phyloP scores from a whole-genome alignment of 2,797 vertebrate species.

The Nannoperca australis region DNA sequence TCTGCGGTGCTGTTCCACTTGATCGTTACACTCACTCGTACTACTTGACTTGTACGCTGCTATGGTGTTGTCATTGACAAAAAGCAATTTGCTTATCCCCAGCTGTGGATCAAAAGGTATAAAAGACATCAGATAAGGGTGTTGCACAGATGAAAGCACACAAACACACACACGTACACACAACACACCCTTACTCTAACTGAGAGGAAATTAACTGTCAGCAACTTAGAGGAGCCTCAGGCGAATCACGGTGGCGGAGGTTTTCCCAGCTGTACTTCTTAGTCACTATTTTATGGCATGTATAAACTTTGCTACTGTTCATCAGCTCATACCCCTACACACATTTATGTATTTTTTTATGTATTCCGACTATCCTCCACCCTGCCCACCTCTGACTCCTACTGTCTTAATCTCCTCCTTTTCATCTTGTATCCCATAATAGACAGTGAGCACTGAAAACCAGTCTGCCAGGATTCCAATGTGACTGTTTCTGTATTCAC shows the following conservation, averaged over 20 bases:
- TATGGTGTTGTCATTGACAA: constrained; percentile 77
- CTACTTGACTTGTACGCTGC: constrained; percentile 44
- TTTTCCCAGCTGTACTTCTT: constrained; percentile 14
- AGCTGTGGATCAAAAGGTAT: constrained; percentile 65
- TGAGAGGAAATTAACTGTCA: constrained; percentile 17
- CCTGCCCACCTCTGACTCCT: neutral
- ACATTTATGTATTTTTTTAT: neutral
- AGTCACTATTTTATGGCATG: neutral
- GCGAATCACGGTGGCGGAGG: neutral
- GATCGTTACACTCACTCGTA: constrained; percentile 45
- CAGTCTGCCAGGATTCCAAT: constrained; percentile 76
- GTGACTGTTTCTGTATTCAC: constrained; percentile 52
- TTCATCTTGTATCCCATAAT: neutral
- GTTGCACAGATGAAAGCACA: neutral
- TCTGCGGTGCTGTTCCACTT: neutral
- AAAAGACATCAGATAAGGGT: constrained; percentile 24
- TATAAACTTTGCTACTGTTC: neutral
- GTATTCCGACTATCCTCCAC: neutral
- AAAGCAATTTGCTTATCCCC: constrained; percentile 68
- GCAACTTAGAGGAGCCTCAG: constrained; percentile 5
- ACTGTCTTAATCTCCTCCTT: neutral
- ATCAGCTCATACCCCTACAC: neutral
- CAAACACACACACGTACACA: neutral
- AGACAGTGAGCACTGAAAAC: constrained; percentile 46
- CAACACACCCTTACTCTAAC: constrained; percentile 2